A percentile compares a stretch with the other conserved stretches of the same genome.
These are phyloP conservation scores for Drosophila anceps DNA, from an alignment of 2,888 invertebrate species.

Conservation along the genomic window DNA sequence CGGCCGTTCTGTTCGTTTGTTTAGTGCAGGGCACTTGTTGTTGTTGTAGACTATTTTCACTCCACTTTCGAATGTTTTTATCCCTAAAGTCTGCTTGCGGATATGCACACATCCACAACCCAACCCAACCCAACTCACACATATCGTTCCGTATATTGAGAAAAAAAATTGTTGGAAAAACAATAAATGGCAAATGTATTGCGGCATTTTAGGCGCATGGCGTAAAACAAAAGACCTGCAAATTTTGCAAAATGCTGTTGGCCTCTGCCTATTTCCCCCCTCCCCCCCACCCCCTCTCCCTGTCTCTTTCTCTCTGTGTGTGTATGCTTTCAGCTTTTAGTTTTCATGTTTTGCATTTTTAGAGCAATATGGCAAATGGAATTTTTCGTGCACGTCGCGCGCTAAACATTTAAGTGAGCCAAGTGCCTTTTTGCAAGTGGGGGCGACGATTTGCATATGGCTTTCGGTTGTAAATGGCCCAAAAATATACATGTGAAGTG, in stretches of 20 bases:
- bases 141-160: constrained; percentile 37
- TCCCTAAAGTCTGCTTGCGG: constrained; percentile 80
- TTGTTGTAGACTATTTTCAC: constrained; percentile 70
- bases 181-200: constrained; percentile 79
- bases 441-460: constrained; percentile 62
- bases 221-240: constrained; percentile 67
- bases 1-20: constrained; percentile 38
- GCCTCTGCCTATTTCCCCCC: constrained; percentile 6
- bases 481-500: neutral
- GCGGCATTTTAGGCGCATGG: constrained; percentile 76
- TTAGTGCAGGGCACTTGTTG: constrained; percentile 42
- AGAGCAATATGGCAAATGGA: constrained; percentile 76
- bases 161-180: constrained; percentile 72
- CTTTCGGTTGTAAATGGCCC: constrained; percentile 15
- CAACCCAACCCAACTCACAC: constrained; percentile 14
- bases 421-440: constrained; percentile 59
- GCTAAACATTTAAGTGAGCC: constrained; percentile 74
- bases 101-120: constrained; percentile 56
- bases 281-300: neutral
- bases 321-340: constrained; percentile 23
- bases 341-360: constrained; percentile 62
- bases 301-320: neutral
- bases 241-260: constrained; percentile 65
- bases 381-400: constrained; percentile 54
- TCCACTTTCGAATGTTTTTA: constrained; percentile 76